Conservation (phyloP, 2,888 invertebrate species). For the Orthonevra nobilis region DNA sequence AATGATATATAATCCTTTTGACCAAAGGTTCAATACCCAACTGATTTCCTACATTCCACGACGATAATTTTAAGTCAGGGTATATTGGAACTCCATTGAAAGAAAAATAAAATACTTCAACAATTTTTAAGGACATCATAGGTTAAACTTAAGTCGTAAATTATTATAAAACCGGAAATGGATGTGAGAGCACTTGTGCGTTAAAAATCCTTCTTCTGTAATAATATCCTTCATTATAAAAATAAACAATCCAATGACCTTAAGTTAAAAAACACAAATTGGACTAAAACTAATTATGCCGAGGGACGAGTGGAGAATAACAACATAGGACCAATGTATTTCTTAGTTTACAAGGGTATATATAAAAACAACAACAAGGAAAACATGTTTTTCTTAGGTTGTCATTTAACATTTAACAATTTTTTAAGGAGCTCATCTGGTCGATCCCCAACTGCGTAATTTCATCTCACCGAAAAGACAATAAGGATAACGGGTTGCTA, state of each 20-base stretch:
- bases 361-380: slow-evolving; percentile 7
- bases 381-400: slow-evolving; percentile 25
- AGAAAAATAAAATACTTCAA: not conserved
- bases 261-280: not conserved
- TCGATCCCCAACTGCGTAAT: slow-evolving; percentile 21
- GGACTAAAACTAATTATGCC: not conserved
- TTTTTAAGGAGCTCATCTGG: slow-evolving; percentile 11
- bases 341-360: slow-evolving; percentile 31
- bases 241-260: no score
- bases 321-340: slow-evolving; percentile 18
- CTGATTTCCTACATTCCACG: slow-evolving; percentile 23
- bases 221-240: no score
- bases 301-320: not conserved
- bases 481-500: slow-evolving; percentile 39
- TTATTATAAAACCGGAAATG: slow-evolving; percentile 47
- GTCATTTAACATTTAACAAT: slow-evolving; percentile 19
- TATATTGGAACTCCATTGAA: not conserved
- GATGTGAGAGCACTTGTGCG: slow-evolving; percentile 23
- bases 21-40: slow-evolving; percentile 48
- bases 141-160: slow-evolving; percentile 42
- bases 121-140: no score
- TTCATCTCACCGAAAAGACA: slow-evolving; percentile 1
- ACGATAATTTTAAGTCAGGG: not conserved
- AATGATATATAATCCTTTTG: slow-evolving; percentile 62
- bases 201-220: slow-evolving; percentile 33